phyloP scores from a whole-genome alignment of 1,140 invertebrate species.

The Papilio machaon region DNA sequence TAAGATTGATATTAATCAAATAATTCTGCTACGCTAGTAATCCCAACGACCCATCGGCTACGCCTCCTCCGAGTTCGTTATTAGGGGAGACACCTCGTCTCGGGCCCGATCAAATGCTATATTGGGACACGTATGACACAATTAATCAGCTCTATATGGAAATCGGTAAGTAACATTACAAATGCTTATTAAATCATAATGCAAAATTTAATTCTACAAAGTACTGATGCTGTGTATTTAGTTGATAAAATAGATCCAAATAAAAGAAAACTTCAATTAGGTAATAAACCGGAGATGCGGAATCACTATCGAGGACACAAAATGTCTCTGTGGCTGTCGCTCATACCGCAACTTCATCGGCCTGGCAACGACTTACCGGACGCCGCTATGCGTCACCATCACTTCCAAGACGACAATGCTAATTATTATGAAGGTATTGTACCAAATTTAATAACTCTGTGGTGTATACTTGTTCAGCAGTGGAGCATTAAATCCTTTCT shows the following conservation, averaged over 20 bases:
- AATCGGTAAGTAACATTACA: constrained; percentile 83
- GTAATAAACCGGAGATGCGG: constrained; percentile 88
- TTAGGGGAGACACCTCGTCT: constrained; percentile 62
- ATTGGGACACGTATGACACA: constrained; percentile 94
- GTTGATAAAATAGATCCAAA: not conserved
- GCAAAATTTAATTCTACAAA: not conserved
- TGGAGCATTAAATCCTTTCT: not conserved
- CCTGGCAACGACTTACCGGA: constrained; percentile 84
- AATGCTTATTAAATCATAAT: constrained; percentile 16
- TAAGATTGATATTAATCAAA: constrained; percentile 4
- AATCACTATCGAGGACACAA: constrained; percentile 95
- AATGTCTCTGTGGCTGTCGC: constrained; percentile 95
- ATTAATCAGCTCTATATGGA: constrained; percentile 94
- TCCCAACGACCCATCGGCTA: constrained; percentile 83
- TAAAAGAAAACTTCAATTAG: constrained; percentile 70
- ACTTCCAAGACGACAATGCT: constrained; percentile 85
- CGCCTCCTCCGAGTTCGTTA: constrained; percentile 71
- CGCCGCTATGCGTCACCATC: constrained; percentile 89
- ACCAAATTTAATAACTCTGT: not conserved
- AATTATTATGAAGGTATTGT: constrained; percentile 74
- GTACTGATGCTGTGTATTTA: not conserved
- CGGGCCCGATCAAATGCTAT: constrained; percentile 80
- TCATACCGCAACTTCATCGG: constrained; percentile 93
- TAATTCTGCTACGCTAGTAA: constrained; percentile 81
- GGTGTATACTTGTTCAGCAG: not conserved